Percentiles rank a stretch among this genome's conserved stretches.
Evolutionary conservation across 2,888 invertebrate genomes (phyloP).

Genomic region (Boloria euphrosyne): DNA sequence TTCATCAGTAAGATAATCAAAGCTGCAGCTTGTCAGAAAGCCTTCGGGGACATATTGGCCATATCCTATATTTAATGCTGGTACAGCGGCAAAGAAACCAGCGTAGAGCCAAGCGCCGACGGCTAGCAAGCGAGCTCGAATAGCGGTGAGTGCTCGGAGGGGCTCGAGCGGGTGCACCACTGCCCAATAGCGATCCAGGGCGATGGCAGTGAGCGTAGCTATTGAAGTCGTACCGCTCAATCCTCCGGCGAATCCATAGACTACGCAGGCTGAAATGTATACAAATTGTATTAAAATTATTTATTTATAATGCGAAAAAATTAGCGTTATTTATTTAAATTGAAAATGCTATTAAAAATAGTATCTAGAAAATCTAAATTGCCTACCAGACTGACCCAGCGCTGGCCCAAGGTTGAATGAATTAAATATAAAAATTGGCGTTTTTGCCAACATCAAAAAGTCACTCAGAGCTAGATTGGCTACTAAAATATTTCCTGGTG

Average conservation of each 20-base stretch:
- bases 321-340: no score
- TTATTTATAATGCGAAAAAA: no score
- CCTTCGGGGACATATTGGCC: constrained; percentile 92
- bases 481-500: constrained; percentile 88
- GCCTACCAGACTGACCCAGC: constrained; percentile 86
- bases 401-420: constrained; percentile 88
- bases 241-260: constrained; percentile 92
- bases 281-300: constrained; percentile 24
- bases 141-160: constrained; percentile 82
- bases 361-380: neutral
- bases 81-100: constrained; percentile 85
- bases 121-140: constrained; percentile 84
- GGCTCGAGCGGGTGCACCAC: constrained; percentile 90
- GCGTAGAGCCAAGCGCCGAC: constrained; percentile 89
- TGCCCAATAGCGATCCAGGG: constrained; percentile 91
- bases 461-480: constrained; percentile 90
- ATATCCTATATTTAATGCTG: constrained; percentile 86
- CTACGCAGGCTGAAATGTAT: constrained; percentile 84
- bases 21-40: constrained; percentile 91
- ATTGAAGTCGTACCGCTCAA: constrained; percentile 91
- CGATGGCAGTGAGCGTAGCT: constrained; percentile 89
- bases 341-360: neutral
- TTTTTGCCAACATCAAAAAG: constrained; percentile 87
- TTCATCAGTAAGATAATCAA: constrained; percentile 90
- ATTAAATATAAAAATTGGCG: constrained; percentile 89